Evolutionary conservation across 2,888 invertebrate species (phyloP).

Genomic region (Rhabditophanes sp.): DNA sequence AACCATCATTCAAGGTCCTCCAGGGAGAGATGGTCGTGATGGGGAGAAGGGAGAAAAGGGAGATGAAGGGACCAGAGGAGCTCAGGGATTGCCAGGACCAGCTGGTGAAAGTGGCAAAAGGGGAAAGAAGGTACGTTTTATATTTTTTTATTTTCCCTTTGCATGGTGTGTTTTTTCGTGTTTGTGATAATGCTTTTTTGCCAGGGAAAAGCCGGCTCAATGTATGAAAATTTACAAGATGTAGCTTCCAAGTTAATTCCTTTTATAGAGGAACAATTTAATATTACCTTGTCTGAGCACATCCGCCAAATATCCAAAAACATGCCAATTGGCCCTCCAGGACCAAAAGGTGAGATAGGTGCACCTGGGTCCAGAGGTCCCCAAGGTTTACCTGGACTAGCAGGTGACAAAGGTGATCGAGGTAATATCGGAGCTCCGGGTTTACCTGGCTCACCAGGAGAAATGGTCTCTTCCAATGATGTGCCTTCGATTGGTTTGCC

Average conservation of each 20-base stretch:
- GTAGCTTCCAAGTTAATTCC: no score
- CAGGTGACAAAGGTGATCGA: slow-evolving; percentile 17
- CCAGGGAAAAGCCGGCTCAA: no score
- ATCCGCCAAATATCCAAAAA: no score
- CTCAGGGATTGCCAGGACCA: slow-evolving; percentile 15
- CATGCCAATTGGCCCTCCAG: slow-evolving; percentile 15
- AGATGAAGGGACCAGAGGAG: no score
- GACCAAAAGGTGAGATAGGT: slow-evolving; percentile 38
- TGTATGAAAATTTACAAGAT: no score
- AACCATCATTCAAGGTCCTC: slow-evolving; percentile 21
- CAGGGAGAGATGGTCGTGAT: slow-evolving; percentile 30
- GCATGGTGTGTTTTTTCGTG: background rate
- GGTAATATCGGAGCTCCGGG: slow-evolving; percentile 23
- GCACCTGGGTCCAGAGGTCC: slow-evolving; percentile 24
- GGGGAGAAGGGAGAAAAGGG: slow-evolving; percentile 40
- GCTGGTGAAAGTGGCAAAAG: slow-evolving; percentile 33
- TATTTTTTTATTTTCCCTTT: no score
- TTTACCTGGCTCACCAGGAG: slow-evolving; percentile 30
- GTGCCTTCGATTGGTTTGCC: slow-evolving; percentile 9
- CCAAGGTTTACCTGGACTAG: slow-evolving; percentile 20
- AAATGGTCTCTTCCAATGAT: slow-evolving; percentile 13
- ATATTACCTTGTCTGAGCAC: no score
- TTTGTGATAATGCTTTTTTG: no score
- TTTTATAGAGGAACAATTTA: no score
- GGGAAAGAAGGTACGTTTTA: slow-evolving; percentile 34